phyloP scores from a whole-genome alignment of 2,888 invertebrate genomes.

The Mimachlamys varia region DNA sequence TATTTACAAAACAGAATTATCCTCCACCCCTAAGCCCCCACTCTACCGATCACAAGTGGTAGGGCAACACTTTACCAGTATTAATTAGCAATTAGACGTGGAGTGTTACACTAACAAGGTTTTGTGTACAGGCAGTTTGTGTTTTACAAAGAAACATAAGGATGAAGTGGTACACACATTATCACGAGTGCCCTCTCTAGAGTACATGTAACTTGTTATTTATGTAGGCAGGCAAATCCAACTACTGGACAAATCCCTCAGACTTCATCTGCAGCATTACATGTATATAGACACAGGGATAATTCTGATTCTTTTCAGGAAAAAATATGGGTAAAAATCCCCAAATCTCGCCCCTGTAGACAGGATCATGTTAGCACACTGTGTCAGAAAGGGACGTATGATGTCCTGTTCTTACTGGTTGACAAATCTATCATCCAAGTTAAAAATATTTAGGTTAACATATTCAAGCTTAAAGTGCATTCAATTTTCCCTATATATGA shows the following conservation, averaged over 20 bases:
- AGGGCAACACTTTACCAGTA: neutral
- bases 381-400: too few relatives aligned
- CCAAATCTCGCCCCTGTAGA: too few relatives aligned
- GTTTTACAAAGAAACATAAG: neutral
- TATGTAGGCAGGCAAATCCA: conserved; percentile 5
- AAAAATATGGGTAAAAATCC: too few relatives aligned
- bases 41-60: neutral
- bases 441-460: too few relatives aligned
- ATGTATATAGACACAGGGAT: neutral
- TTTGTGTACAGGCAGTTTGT: neutral
- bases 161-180: neutral
- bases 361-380: too few relatives aligned
- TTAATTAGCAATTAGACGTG: conserved; percentile 11
- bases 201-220: neutral
- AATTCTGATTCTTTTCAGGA: too few relatives aligned
- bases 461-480: neutral
- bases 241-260: neutral
- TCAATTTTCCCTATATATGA: neutral
- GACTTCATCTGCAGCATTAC: neutral
- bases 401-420: too few relatives aligned
- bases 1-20: neutral
- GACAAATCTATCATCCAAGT: neutral
- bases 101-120: neutral
- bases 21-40: neutral
- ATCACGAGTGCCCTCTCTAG: neutral